Evolutionary conservation across 2,797 vertebrate genomes (phyloP).

Genomic region (Cyclura pinguis): DNA sequence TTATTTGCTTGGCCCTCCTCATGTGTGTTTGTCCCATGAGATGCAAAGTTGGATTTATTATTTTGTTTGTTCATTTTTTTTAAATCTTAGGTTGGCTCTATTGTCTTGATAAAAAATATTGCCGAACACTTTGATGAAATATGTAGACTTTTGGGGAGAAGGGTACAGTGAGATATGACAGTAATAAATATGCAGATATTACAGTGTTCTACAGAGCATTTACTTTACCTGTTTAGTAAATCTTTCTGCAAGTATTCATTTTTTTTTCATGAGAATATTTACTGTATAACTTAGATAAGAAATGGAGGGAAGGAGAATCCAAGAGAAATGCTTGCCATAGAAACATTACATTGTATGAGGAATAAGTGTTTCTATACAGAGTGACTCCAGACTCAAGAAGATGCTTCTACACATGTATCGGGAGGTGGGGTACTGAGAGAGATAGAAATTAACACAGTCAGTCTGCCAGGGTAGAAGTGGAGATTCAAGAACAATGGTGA

Average conservation of each 20-base stretch:
- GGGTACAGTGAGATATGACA: background rate
- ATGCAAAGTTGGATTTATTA: constrained; percentile 36
- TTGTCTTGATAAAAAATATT: constrained; percentile 18
- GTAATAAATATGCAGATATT: constrained; percentile 12
- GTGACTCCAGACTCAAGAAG: background rate
- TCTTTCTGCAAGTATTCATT: background rate
- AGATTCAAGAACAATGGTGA: too few relatives aligned
- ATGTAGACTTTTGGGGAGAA: background rate
- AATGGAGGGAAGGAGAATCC: background rate
- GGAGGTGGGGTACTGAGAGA: background rate
- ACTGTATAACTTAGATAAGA: background rate
- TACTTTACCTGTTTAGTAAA: background rate
- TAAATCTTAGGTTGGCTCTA: constrained; percentile 4
- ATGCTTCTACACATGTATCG: background rate
- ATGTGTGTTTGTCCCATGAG: background rate
- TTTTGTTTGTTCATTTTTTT: constrained; percentile 38
- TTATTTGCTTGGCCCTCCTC: constrained; percentile 4
- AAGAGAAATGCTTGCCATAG: background rate
- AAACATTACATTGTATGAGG: background rate
- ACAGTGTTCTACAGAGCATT: background rate
- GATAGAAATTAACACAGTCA: too few relatives aligned
- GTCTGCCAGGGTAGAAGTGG: too few relatives aligned
- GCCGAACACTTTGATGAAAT: constrained; percentile 33
- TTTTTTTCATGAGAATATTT: background rate
- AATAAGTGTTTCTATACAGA: background rate